phyloP scores from a whole-genome alignment of 2,888 invertebrate species.

The Pandemis heparana region DNA sequence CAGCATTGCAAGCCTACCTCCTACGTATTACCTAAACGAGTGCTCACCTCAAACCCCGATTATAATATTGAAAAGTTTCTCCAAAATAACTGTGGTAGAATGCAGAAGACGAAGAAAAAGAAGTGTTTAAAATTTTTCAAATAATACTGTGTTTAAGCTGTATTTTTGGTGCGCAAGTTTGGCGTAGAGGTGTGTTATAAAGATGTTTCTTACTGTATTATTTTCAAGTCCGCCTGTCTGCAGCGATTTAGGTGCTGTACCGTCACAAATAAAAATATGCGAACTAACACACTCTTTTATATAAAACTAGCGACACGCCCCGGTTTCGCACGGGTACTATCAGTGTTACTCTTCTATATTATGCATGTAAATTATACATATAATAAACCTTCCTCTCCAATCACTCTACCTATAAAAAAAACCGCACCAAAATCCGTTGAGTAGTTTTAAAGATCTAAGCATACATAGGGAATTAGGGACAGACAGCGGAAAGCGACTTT shows the following conservation, averaged over 20 bases:
- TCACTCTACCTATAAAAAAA: too few relatives aligned
- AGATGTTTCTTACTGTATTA: background rate
- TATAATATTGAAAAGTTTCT: constrained; percentile 16
- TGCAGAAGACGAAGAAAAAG: background rate
- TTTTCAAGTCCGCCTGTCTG: background rate
- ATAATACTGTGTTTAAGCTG: background rate
- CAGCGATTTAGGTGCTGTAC: background rate
- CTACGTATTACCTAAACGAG: constrained; percentile 1
- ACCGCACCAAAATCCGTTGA: too few relatives aligned
- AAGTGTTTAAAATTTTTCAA: background rate
- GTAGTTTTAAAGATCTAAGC: too few relatives aligned
- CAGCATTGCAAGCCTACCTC: background rate
- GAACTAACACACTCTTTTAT: background rate
- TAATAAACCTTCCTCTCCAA: too few relatives aligned
- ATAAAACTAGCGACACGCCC: background rate
- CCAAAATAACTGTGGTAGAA: background rate
- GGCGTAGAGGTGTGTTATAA: background rate
- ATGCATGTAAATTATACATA: too few relatives aligned
- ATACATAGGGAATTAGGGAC: too few relatives aligned
- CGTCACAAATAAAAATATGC: background rate
- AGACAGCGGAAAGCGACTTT: too few relatives aligned
- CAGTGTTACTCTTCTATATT: too few relatives aligned
- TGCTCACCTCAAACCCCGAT: constrained; percentile 10
- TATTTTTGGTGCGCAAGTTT: background rate
- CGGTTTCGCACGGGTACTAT: too few relatives aligned